These are phyloP conservation scores for Ariopsis seemanni DNA, from an alignment of 2,113 vertebrate genomes.

Conservation along the genomic window DNA sequence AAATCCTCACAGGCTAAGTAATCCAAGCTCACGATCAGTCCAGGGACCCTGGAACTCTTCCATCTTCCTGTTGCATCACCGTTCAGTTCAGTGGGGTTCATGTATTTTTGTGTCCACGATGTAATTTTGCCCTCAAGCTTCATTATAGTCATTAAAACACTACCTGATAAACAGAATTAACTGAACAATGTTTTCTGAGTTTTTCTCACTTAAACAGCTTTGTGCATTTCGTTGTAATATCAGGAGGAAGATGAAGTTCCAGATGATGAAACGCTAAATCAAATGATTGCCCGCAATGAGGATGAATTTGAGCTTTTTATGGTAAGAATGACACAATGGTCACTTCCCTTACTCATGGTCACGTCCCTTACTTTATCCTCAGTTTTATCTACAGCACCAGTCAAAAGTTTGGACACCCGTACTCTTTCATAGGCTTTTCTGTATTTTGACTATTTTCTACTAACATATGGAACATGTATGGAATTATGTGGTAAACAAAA, in stretches of 20 bases:
- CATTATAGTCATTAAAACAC: not conserved
- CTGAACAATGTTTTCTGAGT: not conserved
- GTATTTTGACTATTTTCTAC: too few relatives aligned
- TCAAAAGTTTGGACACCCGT: too few relatives aligned
- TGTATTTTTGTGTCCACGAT: not conserved
- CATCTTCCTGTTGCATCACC: not conserved
- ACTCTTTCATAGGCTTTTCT: too few relatives aligned
- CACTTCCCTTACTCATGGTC: not conserved
- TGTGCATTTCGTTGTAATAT: slow-evolving; percentile 25
- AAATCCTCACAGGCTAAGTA: not conserved
- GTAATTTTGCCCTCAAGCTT: not conserved
- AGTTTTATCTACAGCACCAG: not conserved
- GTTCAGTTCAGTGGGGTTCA: not conserved
- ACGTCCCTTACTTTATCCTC: not conserved
- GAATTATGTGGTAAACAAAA: too few relatives aligned
- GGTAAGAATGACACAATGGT: slow-evolving; percentile 65
- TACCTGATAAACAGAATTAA: not conserved
- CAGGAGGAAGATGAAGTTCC: slow-evolving; percentile 92
- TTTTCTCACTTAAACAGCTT: not conserved
- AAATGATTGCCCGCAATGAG: slow-evolving; percentile 88
- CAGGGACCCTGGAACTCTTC: not conserved
- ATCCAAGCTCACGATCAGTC: not conserved
- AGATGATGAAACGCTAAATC: slow-evolving; percentile 89
- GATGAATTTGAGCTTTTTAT: slow-evolving; percentile 91
- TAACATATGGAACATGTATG: too few relatives aligned